Evolutionary conservation across 2,113 vertebrate genomes (phyloP).

Genomic region (Aptenodytes patagonicus): DNA sequence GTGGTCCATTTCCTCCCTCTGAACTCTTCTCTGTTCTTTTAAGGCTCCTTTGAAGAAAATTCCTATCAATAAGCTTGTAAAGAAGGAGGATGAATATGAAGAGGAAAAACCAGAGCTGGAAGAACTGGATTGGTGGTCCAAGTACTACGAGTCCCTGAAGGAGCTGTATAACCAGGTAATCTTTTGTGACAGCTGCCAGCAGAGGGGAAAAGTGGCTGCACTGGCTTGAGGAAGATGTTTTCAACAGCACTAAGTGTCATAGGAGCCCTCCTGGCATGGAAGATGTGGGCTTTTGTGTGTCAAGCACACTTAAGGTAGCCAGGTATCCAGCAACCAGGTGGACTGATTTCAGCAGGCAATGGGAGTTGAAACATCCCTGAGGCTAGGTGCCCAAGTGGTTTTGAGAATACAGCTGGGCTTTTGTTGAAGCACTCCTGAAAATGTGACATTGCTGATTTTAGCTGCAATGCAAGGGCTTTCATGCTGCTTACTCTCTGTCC

Average conservation of each 20-base stretch:
- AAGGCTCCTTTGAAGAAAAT: slow-evolving; percentile 81
- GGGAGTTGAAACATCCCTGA: not conserved
- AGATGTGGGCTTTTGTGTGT: not conserved
- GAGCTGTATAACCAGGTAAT: slow-evolving; percentile 82
- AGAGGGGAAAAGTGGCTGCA: not conserved
- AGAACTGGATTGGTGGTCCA: slow-evolving; percentile 97
- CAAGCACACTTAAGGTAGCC: not conserved
- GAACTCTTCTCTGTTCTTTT: not conserved
- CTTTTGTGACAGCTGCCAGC: not conserved
- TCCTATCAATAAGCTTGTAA: slow-evolving; percentile 37
- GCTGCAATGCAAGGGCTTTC: not conserved
- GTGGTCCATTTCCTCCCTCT: not conserved
- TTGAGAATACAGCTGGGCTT: not conserved
- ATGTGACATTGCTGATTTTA: not conserved
- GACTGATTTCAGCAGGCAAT: not conserved
- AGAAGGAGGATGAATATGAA: slow-evolving; percentile 76
- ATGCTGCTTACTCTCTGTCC: not conserved
- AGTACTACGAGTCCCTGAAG: slow-evolving; percentile 88
- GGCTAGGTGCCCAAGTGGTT: not conserved
- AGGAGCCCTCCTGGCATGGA: not conserved
- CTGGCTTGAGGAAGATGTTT: not conserved
- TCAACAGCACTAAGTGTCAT: not conserved
- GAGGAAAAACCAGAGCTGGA: slow-evolving; percentile 86
- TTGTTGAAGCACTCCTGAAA: not conserved
- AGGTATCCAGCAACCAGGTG: not conserved